These are phyloP conservation scores for Rhabdomys dilectus DNA, from an alignment of 2,113 vertebrate genomes.

Conservation along the genomic window DNA sequence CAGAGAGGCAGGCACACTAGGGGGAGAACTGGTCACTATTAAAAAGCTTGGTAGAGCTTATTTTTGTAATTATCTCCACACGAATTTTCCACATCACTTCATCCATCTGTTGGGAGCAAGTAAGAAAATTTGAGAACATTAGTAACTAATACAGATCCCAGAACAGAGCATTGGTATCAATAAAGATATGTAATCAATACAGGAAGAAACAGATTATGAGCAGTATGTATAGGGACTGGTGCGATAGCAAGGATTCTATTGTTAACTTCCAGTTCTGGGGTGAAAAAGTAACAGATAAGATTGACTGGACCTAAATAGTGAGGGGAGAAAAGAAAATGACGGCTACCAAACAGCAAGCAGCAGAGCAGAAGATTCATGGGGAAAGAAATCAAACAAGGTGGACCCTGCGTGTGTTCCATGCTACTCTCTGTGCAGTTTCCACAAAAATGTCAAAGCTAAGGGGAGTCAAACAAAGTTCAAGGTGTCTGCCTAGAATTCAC, in stretches of 20 bases:
- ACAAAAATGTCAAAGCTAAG: not conserved
- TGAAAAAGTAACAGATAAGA: not conserved
- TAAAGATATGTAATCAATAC: not conserved
- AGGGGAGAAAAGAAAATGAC: not conserved
- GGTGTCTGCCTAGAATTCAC: not conserved
- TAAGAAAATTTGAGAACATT: not conserved
- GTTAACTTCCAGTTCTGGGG: not conserved
- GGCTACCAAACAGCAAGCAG: not conserved
- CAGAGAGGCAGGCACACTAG: not conserved
- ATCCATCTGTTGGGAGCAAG: not conserved
- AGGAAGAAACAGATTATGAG: not conserved
- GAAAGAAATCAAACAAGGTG: not conserved
- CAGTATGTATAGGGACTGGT: not conserved
- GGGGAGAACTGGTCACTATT: not conserved
- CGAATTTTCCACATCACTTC: not conserved
- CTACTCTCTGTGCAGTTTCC: not conserved
- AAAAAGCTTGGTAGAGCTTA: not conserved
- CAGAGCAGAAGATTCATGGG: not conserved
- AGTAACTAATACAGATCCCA: not conserved
- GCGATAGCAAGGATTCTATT: not conserved
- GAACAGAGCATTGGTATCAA: not conserved
- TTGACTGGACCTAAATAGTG: not conserved
- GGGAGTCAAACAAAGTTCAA: not conserved
- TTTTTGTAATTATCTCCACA: not conserved
- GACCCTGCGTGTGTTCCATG: rapidly evolving